Base-by-base conservation (phyloP, 2,113 vertebrate species). In the Addax nasomaculatus region DNA sequence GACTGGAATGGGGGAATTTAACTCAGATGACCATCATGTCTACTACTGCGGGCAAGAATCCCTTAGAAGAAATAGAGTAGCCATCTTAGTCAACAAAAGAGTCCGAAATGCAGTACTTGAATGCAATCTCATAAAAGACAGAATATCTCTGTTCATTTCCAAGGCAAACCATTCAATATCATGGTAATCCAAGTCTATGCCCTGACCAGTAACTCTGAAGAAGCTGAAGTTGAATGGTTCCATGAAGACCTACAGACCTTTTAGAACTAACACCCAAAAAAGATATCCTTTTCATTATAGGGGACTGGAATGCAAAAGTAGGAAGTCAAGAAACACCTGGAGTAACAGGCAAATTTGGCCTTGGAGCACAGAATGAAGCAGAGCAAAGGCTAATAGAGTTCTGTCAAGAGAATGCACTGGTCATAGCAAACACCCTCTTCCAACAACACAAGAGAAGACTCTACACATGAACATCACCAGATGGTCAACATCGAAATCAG, bases 161-260 rank as follows among this genome's bases (percentile, higher is more conserved):
- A 36, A 67, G 64, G 64, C 33, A 67, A 67, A 67, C 17, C 64
- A 67, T 67, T 67, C 62, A 67, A 5, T 36, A 67, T 36, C 33
- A 67, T 11, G 8, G 33, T 67, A 67, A 67, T 67, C 33, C 33
- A 67, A 36, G 17, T 67, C 64, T 67, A 36, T 67, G 33, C 17
- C 64, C 2, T 0, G 0, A 67, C 16, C 8, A 36, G 16, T 67
- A 10, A 36, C 0, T 0, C 64, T 67, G 64, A 67, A n/a, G 64
- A 36, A 67, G 4, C 64, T 67, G 64, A 21, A 21, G 33, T 21
- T 21, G 33, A 21, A 67, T 2, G 8, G 64, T 67, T 67, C 27
- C 30, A 14, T 60, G 58, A 60, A 60, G 58, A 60, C 27, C 27
- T 60, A 30, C 4, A 58, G 58, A 60, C 27, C 12, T 60, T 29